These are phyloP conservation scores for Hemiprocne comata DNA, from an alignment of 2,113 vertebrate species.

Conservation along the genomic window DNA sequence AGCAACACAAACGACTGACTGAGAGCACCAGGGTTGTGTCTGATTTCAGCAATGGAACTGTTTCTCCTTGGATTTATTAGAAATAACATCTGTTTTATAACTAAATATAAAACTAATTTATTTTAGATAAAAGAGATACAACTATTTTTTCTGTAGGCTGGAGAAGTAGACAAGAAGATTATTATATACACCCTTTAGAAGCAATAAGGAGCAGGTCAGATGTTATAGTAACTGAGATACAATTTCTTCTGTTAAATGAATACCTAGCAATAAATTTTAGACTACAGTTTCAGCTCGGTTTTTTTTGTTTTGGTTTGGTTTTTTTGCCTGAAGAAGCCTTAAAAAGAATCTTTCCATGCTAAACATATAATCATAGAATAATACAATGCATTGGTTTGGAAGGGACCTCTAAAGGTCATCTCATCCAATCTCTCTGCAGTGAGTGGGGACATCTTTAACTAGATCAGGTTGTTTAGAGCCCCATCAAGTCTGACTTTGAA, in stretches of 20 bases:
- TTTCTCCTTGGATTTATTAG: not conserved
- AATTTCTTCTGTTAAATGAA: not conserved
- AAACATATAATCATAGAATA: not conserved
- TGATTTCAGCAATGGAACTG: not conserved
- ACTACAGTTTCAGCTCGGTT: not conserved
- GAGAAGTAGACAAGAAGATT: not conserved
- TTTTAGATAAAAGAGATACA: not conserved
- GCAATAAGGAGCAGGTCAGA: not conserved
- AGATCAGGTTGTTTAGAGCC: no score
- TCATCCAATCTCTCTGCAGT: no score
- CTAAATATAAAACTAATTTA: not conserved
- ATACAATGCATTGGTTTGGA: no score
- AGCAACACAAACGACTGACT: not conserved
- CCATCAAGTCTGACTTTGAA: no score
- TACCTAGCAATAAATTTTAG: not conserved
- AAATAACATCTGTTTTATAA: not conserved
- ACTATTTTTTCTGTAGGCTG: not conserved
- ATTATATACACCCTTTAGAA: not conserved
- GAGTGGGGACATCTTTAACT: no score
- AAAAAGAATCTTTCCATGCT: not conserved
- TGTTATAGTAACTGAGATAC: not conserved
- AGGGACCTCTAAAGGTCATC: no score
- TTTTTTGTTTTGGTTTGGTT: no score
- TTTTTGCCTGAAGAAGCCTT: not conserved
- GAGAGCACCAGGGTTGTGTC: fast-evolving